Base-by-base conservation (phyloP, 2,113 vertebrate genomes). In the Zosterops pallidus region DNA sequence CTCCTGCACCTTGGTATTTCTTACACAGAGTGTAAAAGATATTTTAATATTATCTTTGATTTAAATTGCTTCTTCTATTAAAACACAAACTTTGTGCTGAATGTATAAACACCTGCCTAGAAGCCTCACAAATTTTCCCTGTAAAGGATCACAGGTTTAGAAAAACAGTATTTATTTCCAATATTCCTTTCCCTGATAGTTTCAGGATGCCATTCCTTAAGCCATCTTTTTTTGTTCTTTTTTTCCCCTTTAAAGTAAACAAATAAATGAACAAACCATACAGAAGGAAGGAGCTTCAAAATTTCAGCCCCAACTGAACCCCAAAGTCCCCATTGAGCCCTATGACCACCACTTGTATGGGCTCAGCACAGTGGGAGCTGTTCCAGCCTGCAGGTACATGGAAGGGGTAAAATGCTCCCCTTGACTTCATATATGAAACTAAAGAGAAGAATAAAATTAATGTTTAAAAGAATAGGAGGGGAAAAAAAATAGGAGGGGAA, bases 321-420 rank as follows among this genome's bases (percentile, higher is more conserved):
- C 47, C 6, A 62, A 70, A 10, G 3, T 29, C 14, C 14, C 5
- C 33, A 12, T 2, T 6, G 33, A 86, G 24, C 24, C 16, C 64
- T 22, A 0, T 3, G 29, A 74, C 6, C 33, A 12, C 6, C 46
- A n/a, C 1, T 12, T 13, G 1, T 17, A 50, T 1, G 0, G 8
- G 21, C 29, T 77, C 35, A 50, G 39, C 26, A 50, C 2, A 2
- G 42, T 5, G 1, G 52, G n/a, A 60, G 12, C 33, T 49, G 13
- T n/a, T 7, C 20, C 55, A 87, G 9, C 11, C 41, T 70, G 29
- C 35, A 24, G 63, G 60, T 8, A 33, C 46, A 70, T 5, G 4
- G 5, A 47, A 37, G 11, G 7, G 25, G 25, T 28, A 5, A 81
- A 56, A 44, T 11, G 12, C 5, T 86, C 26, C 28, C 55, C n/a